These are phyloP conservation scores for Chionomys nivalis DNA, from an alignment of 2,113 vertebrate species.

Conservation along the genomic window DNA sequence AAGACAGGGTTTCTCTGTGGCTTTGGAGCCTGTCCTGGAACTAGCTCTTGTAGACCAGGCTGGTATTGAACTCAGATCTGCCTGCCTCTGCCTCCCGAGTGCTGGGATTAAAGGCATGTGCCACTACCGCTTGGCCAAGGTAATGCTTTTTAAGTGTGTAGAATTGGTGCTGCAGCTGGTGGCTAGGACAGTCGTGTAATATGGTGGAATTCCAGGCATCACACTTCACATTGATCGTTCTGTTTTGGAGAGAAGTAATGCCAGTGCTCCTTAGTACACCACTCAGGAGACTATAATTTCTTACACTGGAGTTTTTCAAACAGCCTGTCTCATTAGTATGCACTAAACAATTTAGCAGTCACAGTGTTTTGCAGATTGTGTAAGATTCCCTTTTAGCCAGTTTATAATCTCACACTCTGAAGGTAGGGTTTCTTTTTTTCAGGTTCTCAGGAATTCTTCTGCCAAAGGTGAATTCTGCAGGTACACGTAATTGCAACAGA, in stretches of 20 bases:
- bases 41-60: too few relatives aligned
- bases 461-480: slow-evolving; percentile 90
- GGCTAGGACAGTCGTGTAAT: not conserved
- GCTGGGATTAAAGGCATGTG: too few relatives aligned
- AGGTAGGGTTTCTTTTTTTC: slow-evolving; percentile 89
- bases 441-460: slow-evolving; percentile 89
- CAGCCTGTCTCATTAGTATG: slow-evolving; percentile 76
- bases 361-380: slow-evolving; percentile 82
- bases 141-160: not conserved
- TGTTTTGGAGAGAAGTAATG: slow-evolving; percentile 15
- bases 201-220: not conserved
- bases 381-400: slow-evolving; percentile 86
- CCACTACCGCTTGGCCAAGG: too few relatives aligned
- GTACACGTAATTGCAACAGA: slow-evolving; percentile 88
- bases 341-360: slow-evolving; percentile 77
- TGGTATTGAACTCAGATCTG: too few relatives aligned
- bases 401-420: slow-evolving; percentile 86
- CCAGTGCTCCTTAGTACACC: not conserved
- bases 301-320: slow-evolving; percentile 78
- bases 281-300: slow-evolving; percentile 70
- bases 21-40: too few relatives aligned
- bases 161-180: not conserved
- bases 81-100: too few relatives aligned
- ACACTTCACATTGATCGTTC: not conserved
- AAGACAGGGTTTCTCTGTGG: too few relatives aligned